Evolutionary conservation across 2,797 vertebrate genomes (phyloP).

Genomic region (Brotula barbata): DNA sequence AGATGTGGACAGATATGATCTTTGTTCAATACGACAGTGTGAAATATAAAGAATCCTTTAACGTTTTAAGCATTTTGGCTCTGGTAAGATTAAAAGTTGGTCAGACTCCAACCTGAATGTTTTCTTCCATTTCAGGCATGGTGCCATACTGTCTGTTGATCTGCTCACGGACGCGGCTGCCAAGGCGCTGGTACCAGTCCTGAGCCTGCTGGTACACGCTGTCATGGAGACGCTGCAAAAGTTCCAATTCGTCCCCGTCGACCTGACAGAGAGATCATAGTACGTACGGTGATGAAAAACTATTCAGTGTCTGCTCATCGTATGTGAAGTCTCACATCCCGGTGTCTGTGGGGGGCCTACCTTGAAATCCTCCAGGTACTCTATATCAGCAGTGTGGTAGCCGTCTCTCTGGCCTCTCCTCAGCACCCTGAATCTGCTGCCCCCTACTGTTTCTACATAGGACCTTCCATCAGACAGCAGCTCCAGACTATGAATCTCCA

Average conservation of each 20-base stretch:
- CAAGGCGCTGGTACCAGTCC: conserved; percentile 84
- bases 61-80: too few relatives aligned
- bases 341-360: conserved; percentile 62
- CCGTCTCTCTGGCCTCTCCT: conserved; percentile 86
- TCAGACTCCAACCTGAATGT: conserved; percentile 80
- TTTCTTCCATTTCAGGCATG: conserved; percentile 84
- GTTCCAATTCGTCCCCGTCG: conserved; percentile 81
- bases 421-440: conserved; percentile 85
- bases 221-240: conserved; percentile 84
- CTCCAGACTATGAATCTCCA: conserved; percentile 85
- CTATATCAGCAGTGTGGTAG: conserved; percentile 89
- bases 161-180: conserved; percentile 77
- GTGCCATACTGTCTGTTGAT: conserved; percentile 80
- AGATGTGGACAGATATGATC: neutral
- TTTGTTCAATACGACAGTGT: neutral
- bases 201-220: conserved; percentile 86
- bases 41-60: neutral
- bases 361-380: conserved; percentile 87
- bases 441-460: conserved; percentile 84
- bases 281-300: too few relatives aligned
- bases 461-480: conserved; percentile 86
- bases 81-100: neutral
- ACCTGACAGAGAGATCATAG: conserved; percentile 71
- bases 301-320: too few relatives aligned
- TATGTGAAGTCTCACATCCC: too few relatives aligned